phyloP scores from a whole-genome alignment of 37 sponge, comb jelly and placozoan genomes.

The Oscarella lobularis region DNA sequence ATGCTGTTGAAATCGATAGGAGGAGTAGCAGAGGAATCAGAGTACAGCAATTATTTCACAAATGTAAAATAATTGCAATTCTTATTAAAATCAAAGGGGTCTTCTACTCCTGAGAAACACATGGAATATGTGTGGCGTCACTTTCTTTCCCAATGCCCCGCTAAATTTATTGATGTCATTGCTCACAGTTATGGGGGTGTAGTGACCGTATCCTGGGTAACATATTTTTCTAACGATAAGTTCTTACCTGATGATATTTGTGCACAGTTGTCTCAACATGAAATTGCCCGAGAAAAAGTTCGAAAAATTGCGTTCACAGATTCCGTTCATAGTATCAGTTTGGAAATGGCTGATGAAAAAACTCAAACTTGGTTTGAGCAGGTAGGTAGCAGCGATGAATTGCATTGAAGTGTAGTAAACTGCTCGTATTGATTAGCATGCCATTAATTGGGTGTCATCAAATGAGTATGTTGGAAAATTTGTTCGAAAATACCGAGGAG shows the following conservation, averaged over 20 bases:
- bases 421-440: neutral
- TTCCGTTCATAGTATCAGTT: conserved; percentile 39
- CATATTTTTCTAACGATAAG: neutral
- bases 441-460: conserved; percentile 7
- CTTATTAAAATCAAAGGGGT: too few relatives aligned
- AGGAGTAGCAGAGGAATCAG: too few relatives aligned
- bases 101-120: conserved; percentile 43
- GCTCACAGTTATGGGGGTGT: conserved; percentile 83
- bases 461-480: too few relatives aligned
- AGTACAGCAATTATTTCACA: too few relatives aligned
- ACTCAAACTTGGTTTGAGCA: neutral
- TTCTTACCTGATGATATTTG: neutral
- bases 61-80: too few relatives aligned
- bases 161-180: conserved; percentile 43
- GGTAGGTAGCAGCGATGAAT: neutral
- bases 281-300: conserved; percentile 19
- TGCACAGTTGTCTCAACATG: neutral
- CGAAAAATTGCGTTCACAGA: conserved; percentile 79
- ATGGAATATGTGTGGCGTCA: conserved; percentile 62
- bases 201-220: conserved; percentile 36
- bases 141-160: conserved; percentile 26
- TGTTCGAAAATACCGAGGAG: too few relatives aligned
- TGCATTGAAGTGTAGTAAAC: neutral
- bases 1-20: too few relatives aligned
- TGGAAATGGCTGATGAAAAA: neutral